Evolutionary conservation across 2,888 invertebrate species (phyloP).

Genomic region (Eupelmus urozonus): DNA sequence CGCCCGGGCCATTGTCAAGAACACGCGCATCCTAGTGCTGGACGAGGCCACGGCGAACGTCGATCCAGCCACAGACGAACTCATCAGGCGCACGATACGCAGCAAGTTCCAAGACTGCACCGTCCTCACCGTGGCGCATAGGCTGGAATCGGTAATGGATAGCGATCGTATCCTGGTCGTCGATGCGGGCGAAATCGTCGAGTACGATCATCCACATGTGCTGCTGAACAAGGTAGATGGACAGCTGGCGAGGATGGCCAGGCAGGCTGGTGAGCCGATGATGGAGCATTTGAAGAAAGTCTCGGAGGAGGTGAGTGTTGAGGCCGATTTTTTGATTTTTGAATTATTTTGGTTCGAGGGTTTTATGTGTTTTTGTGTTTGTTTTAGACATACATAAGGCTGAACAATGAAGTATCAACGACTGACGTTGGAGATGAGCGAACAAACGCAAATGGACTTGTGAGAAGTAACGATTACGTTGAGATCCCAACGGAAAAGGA

Average conservation of each 20-base stretch:
- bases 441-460: constrained; percentile 42
- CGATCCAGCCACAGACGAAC: constrained; percentile 87
- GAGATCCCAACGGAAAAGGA: constrained; percentile 9
- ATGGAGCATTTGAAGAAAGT: constrained; percentile 78
- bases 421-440: constrained; percentile 29
- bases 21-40: constrained; percentile 88
- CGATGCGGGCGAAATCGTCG: constrained; percentile 86
- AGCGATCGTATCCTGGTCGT: constrained; percentile 91
- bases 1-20: constrained; percentile 89
- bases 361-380: constrained; percentile 20
- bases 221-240: constrained; percentile 82
- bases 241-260: constrained; percentile 83
- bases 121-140: constrained; percentile 93
- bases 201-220: constrained; percentile 85
- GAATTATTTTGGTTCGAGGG: neutral
- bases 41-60: constrained; percentile 96
- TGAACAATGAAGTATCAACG: constrained; percentile 44
- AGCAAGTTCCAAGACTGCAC: constrained; percentile 89
- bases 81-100: constrained; percentile 91
- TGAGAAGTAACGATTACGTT: constrained; percentile 23
- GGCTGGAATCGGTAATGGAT: constrained; percentile 95
- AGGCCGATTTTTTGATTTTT: neutral
- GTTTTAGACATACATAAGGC: constrained; percentile 55
- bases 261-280: constrained; percentile 82
- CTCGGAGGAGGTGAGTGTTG: constrained; percentile 74